Conservation (phyloP, 2,888 invertebrate species). For the Agonopterix arenella region DNA sequence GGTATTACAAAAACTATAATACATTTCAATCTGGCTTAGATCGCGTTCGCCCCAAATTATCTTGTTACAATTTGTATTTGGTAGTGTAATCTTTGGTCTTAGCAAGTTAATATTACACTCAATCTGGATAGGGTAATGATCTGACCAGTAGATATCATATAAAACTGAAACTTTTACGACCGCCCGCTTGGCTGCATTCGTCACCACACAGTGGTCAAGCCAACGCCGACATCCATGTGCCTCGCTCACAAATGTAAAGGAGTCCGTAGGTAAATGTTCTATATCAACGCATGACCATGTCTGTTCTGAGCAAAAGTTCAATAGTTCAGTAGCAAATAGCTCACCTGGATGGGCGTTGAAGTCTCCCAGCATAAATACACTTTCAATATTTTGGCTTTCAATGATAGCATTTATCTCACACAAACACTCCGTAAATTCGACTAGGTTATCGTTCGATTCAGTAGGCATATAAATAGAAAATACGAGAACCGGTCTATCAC, state of each 20-base stretch:
- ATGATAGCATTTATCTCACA: too few species aligned
- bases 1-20: background rate
- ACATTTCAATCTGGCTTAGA: slow-evolving; percentile 1
- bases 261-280: slow-evolving; percentile 4
- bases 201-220: slow-evolving; percentile 14
- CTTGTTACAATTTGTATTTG: background rate
- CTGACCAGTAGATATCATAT: slow-evolving; percentile 3
- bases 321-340: too few species aligned
- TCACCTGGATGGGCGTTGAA: too few species aligned
- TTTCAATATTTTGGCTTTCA: too few species aligned
- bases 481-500: too few species aligned
- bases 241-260: slow-evolving; percentile 15
- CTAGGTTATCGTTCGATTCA: too few species aligned
- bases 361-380: too few species aligned
- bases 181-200: background rate
- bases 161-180: background rate
- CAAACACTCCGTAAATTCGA: too few species aligned
- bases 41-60: slow-evolving; percentile 5
- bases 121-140: background rate
- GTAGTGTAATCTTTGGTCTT: background rate
- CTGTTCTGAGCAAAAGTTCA: too few species aligned
- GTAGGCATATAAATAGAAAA: too few species aligned
- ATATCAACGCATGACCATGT: too few species aligned
- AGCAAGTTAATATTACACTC: background rate
- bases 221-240: slow-evolving; percentile 14